Conservation (phyloP, 2,113 vertebrate genomes). For the Odocoileus virginianus region DNA sequence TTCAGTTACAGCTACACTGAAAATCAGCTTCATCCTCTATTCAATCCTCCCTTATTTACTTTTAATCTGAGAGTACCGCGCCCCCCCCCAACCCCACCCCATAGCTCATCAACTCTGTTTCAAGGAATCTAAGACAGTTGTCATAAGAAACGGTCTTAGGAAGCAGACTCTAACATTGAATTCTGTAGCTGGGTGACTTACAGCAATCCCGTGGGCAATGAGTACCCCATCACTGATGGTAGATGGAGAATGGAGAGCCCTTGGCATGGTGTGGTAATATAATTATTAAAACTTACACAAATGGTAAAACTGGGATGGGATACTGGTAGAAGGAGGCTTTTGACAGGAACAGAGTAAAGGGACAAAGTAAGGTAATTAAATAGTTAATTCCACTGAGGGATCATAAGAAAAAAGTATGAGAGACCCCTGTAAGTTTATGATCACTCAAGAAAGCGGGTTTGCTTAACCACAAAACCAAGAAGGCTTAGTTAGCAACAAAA, state of each 20-base stretch:
- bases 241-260: background rate
- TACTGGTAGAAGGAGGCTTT: background rate
- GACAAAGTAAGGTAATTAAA: background rate
- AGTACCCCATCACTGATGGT: background rate
- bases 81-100: accelerated
- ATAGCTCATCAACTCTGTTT: background rate
- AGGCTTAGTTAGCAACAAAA: background rate
- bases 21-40: background rate
- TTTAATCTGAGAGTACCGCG: background rate
- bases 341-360: background rate
- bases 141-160: background rate
- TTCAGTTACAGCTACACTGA: background rate
- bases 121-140: background rate
- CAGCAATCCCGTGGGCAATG: background rate
- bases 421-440: background rate
- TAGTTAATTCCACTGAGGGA: background rate
- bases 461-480: background rate
- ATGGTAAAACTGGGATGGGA: background rate
- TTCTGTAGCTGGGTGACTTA: background rate
- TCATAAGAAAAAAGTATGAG: background rate
- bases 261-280: background rate
- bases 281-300: background rate
- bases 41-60: background rate
- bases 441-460: background rate
- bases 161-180: background rate